A percentile compares a stretch with the other conserved stretches of the same genome.
Conservation (phyloP, 2,797 vertebrate genomes). For the Tenualosa ilisha region DNA sequence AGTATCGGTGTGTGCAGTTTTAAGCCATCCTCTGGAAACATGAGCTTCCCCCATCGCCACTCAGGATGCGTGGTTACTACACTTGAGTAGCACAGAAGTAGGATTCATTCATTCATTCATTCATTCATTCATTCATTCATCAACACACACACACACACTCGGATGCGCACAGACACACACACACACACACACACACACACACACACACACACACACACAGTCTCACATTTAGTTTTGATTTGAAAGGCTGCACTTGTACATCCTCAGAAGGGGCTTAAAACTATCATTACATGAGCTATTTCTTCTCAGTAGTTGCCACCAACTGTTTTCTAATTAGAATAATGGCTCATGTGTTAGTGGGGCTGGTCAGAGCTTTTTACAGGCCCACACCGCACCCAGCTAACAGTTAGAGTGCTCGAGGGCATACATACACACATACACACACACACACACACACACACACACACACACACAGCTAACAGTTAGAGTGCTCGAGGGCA, state of each 20-base stretch:
- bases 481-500: no score
- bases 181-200: neutral
- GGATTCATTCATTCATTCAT: neutral
- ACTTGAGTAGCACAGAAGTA: neutral
- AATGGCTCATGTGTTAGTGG: neutral
- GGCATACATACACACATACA: neutral
- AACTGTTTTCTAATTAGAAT: neutral
- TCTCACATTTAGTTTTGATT: neutral
- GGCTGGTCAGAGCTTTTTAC: neutral
- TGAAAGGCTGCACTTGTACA: neutral
- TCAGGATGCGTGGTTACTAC: neutral
- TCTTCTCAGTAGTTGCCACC: neutral
- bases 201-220: neutral
- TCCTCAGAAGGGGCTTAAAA: neutral
- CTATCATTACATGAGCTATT: neutral
- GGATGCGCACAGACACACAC: neutral
- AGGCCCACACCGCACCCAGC: neutral
- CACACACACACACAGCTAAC: no score
- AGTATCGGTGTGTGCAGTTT: neutral
- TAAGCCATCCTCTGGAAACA: neutral
- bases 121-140: neutral
- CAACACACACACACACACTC: neutral
- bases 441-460: neutral
- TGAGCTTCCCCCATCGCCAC: neutral
- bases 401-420: neutral